phyloP scores from a whole-genome alignment of 2,113 vertebrate species.

The Zosterops lateralis region DNA sequence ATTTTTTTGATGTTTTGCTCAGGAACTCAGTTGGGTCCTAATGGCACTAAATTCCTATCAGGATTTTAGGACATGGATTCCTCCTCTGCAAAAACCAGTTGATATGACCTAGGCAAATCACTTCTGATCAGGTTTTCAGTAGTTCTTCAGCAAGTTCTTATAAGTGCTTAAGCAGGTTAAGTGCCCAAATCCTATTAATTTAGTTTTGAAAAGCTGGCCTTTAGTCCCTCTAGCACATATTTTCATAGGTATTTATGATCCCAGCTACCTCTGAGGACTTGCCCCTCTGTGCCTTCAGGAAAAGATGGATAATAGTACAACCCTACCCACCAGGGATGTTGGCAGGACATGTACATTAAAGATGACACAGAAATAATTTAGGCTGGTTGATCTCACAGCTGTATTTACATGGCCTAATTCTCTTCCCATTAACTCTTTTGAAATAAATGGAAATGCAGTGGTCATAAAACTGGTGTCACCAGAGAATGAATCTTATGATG shows the following conservation, averaged over 20 bases:
- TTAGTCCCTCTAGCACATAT: not conserved
- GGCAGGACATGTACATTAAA: not conserved
- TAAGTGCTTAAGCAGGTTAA: conserved; percentile 19
- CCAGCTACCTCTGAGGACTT: not conserved
- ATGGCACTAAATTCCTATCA: not conserved
- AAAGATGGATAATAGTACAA: not conserved
- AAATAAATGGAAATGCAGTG: conserved; percentile 12
- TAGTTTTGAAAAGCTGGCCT: conserved; percentile 29
- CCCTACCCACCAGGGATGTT: not conserved
- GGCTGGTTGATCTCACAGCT: conserved; percentile 6
- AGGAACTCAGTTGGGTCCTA: not conserved
- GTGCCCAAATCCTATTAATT: conserved; percentile 41
- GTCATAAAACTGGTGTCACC: not conserved
- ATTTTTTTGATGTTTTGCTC: conserved; percentile 1
- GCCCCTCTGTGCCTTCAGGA: not conserved
- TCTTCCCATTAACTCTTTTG: not conserved
- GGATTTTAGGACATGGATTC: not conserved
- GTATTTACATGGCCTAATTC: conserved; percentile 11
- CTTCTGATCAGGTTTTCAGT: conserved; percentile 36
- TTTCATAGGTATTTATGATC: conserved; percentile 43
- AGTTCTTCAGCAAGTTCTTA: conserved; percentile 17
- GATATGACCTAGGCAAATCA: not conserved
- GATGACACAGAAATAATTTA: not conserved
- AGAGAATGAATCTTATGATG: not conserved
- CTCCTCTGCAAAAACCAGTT: not conserved